Percentiles rank a stretch among this genome's conserved stretches.
phyloP scores from a whole-genome alignment of 2,888 invertebrate species.

The Drosophila barbarae region DNA sequence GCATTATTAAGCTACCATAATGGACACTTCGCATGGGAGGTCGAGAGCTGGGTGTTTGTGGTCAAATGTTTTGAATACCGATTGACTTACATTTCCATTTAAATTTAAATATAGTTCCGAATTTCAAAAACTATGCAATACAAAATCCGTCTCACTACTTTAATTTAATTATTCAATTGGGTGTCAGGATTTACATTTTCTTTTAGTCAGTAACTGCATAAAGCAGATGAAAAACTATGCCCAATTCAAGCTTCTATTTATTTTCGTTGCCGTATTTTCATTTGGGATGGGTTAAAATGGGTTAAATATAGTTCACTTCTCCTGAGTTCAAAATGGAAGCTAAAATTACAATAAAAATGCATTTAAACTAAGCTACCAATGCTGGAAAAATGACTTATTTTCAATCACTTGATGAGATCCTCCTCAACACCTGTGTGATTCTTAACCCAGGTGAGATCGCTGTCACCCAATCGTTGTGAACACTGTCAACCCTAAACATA shows the following conservation, averaged over 20 bases:
- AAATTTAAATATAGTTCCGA: not conserved
- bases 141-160: not conserved
- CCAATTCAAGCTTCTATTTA: not conserved
- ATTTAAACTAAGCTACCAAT: not conserved
- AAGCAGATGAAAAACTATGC: not conserved
- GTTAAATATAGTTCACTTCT: too few species aligned
- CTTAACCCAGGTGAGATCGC: not conserved
- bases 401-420: not conserved
- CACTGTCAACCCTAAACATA: not conserved
- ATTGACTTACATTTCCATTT: not conserved
- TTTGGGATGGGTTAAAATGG: too few species aligned
- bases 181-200: not conserved
- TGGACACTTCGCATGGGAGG: slow-evolving; percentile 30
- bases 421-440: not conserved
- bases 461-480: too few species aligned
- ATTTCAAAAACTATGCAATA: too few species aligned
- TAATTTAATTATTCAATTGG: not conserved
- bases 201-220: not conserved
- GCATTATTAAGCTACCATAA: slow-evolving; percentile 21
- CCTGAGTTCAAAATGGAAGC: too few species aligned
- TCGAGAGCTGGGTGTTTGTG: slow-evolving; percentile 50
- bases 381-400: not conserved
- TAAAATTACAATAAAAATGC: not conserved
- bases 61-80: slow-evolving; percentile 23
- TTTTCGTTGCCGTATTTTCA: not conserved